phyloP scores from a whole-genome alignment of 2,113 vertebrate genomes.

The Rhinopomastus cyanomelas region DNA sequence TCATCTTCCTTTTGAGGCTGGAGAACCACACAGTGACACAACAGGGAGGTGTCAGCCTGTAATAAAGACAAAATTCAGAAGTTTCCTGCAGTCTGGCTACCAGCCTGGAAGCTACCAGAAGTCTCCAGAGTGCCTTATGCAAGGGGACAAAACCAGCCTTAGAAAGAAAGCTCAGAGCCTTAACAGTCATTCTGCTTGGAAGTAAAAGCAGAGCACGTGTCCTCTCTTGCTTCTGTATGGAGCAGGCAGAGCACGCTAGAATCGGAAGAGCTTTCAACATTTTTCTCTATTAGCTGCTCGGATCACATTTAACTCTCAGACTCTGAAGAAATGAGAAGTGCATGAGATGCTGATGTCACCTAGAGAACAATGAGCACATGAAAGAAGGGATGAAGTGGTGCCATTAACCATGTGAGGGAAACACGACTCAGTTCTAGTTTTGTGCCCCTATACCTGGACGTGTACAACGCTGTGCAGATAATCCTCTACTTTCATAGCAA shows the following conservation, averaged over 20 bases:
- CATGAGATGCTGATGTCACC: not conserved
- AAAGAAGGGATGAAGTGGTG: not conserved
- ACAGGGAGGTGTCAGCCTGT: not conserved
- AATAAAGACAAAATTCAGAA: not conserved
- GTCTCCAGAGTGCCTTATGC: not conserved
- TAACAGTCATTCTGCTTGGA: not conserved
- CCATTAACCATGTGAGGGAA: not conserved
- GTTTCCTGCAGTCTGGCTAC: not conserved
- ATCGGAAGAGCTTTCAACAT: not conserved
- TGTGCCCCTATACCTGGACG: not conserved
- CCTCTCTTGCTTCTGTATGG: not conserved
- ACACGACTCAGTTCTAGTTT: not conserved
- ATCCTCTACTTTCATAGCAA: not conserved
- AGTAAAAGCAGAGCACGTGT: not conserved
- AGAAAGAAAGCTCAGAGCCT: not conserved
- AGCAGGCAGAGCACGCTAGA: not conserved
- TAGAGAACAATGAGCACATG: not conserved
- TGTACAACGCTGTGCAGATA: not conserved
- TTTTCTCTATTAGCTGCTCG: not conserved
- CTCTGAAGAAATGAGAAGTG: not conserved
- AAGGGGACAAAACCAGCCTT: not conserved
- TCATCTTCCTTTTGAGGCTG: not conserved
- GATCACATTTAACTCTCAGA: not conserved
- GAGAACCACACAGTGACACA: not conserved
- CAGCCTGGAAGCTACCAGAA: not conserved